Conservation (phyloP, 2,797 vertebrate species). For the Buceros bicornis region DNA sequence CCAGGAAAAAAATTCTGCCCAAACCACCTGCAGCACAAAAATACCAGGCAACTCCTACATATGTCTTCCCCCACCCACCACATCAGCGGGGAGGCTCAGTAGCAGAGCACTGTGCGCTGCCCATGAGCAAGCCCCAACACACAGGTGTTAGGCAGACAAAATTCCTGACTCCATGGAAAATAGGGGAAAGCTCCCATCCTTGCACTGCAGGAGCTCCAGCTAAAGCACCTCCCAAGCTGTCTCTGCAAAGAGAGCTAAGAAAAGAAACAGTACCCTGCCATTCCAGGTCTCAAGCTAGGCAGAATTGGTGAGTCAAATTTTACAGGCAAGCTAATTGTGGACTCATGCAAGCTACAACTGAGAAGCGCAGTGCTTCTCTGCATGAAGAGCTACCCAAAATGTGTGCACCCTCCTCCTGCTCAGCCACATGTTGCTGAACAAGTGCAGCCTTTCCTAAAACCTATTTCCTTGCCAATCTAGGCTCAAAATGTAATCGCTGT, state of each 20-base stretch:
- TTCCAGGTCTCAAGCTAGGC: not conserved
- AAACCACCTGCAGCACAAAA: conserved; percentile 32
- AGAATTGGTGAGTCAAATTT: not conserved
- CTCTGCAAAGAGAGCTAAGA: not conserved
- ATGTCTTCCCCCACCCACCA: not conserved
- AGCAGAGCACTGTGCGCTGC: not conserved
- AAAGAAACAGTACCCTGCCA: not conserved
- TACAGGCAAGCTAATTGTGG: not conserved
- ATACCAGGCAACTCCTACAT: not conserved
- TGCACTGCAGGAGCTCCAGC: not conserved
- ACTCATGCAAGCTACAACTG: not conserved
- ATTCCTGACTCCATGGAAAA: not conserved
- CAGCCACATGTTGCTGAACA: fast-evolving
- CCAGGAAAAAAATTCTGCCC: fast-evolving
- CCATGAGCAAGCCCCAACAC: not conserved
- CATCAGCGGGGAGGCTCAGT: not conserved
- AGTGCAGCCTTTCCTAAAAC: not conserved
- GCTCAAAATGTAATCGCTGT: not conserved
- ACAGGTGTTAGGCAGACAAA: not conserved
- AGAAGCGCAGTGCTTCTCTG: not conserved
- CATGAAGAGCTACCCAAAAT: not conserved
- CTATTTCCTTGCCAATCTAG: not conserved
- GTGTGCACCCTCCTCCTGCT: fast-evolving
- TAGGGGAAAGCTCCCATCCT: not conserved
- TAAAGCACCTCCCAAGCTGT: fast-evolving